phyloP scores from a whole-genome alignment of 53 echinoderm and acorn worm genomes.

The Paracentrotus lividus region DNA sequence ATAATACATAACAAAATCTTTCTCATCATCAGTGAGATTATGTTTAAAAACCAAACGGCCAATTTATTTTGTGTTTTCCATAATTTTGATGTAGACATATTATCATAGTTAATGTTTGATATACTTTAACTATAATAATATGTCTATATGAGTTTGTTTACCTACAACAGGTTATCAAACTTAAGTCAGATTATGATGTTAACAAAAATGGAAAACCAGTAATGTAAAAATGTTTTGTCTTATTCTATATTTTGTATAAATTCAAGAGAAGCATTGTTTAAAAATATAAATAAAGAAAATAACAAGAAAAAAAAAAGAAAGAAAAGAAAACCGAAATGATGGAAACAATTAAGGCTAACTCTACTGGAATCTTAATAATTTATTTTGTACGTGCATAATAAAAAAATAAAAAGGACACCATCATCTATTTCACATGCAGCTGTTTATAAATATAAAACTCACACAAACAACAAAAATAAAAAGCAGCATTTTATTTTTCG shows the following conservation, averaged over 20 bases:
- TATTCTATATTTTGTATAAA: neutral
- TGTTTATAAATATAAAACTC: constrained; percentile 12
- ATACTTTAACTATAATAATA: neutral
- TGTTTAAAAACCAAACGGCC: neutral
- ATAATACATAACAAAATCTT: neutral
- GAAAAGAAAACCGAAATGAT: neutral
- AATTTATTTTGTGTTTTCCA: neutral
- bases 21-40: neutral
- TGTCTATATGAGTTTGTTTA: no score
- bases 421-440: constrained; percentile 29
- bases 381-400: constrained; percentile 20
- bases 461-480: constrained; percentile 33
- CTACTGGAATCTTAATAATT: neutral
- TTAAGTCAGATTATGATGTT: neutral
- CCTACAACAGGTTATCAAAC: neutral
- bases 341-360: neutral
- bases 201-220: neutral
- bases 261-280: neutral
- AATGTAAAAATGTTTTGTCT: no score
- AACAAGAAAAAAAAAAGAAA: neutral
- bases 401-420: constrained; percentile 20
- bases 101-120: neutral
- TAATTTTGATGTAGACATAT: neutral
- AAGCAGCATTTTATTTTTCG: constrained; percentile 25
- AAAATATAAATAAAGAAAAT: neutral